Conservation (phyloP, 2,888 invertebrate species). For the Kryphioiulus occultus region DNA sequence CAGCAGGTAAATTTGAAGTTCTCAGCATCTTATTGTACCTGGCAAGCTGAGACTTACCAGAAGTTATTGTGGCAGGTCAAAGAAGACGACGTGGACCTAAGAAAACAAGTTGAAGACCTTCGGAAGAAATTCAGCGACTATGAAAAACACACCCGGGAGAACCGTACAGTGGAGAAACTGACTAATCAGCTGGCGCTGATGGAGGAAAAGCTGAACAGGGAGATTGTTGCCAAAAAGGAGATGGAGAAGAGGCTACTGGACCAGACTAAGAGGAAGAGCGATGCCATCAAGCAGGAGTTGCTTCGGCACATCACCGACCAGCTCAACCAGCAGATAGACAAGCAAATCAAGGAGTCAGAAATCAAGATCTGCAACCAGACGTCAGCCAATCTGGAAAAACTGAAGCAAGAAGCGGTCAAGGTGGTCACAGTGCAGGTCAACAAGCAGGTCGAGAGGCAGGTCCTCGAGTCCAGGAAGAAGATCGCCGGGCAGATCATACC, state of each 20-base stretch:
- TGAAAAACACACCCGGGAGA: background rate
- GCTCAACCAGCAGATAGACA: background rate
- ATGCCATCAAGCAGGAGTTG: background rate
- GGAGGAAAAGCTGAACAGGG: background rate
- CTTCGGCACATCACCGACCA: background rate
- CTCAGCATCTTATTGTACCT: too few relatives aligned
- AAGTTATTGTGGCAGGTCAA: background rate
- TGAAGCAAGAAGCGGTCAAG: background rate
- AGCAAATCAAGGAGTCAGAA: background rate
- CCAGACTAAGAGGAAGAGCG: background rate
- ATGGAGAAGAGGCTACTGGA: background rate
- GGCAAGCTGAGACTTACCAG: background rate
- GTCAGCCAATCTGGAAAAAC: background rate
- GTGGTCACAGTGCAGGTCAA: background rate
- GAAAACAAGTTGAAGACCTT: background rate
- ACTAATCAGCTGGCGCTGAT: background rate
- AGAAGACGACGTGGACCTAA: background rate
- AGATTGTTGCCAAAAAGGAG: background rate
- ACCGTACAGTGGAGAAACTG: background rate
- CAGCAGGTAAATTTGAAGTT: background rate
- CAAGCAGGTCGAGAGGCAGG: background rate
- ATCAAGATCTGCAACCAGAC: background rate
- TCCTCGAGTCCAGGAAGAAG: slow-evolving; percentile 1
- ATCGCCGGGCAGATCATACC: background rate
- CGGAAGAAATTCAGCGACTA: background rate